A percentile compares a stretch with the other conserved stretches of the same genome.
These are phyloP conservation scores for Oligia fasciuncula DNA, from an alignment of 2,888 invertebrate genomes.

Conservation along the genomic window DNA sequence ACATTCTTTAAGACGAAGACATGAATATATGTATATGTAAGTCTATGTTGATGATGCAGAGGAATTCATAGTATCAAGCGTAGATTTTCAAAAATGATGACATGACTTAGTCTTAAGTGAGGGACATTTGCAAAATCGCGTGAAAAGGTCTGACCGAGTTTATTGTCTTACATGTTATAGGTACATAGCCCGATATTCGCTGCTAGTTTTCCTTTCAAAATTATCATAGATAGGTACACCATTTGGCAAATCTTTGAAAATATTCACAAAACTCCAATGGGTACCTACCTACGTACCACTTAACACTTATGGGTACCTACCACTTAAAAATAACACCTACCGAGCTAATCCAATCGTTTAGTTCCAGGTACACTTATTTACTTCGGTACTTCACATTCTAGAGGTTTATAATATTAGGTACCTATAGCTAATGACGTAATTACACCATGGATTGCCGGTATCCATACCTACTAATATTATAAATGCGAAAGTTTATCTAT, in stretches of 20 bases:
- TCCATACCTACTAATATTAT: no score
- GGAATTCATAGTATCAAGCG: not conserved
- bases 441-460: not conserved
- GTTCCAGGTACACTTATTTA: constrained; percentile 35
- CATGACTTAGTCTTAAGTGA: not conserved
- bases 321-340: constrained; percentile 9
- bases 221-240: not conserved
- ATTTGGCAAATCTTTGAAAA: not conserved
- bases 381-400: constrained; percentile 11
- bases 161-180: not conserved
- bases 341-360: constrained; percentile 27
- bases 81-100: not conserved
- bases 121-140: not conserved
- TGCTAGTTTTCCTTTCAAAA: not conserved
- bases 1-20: constrained; percentile 13
- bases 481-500: no score
- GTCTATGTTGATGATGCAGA: not conserved
- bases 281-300: not conserved
- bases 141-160: not conserved
- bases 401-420: not conserved
- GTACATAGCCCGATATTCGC: not conserved
- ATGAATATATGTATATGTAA: not conserved
- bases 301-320: not conserved
- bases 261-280: not conserved
- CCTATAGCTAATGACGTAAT: not conserved